Base-by-base conservation (phyloP, 2,888 invertebrate species). In the Pachymerium ferrugineum region DNA sequence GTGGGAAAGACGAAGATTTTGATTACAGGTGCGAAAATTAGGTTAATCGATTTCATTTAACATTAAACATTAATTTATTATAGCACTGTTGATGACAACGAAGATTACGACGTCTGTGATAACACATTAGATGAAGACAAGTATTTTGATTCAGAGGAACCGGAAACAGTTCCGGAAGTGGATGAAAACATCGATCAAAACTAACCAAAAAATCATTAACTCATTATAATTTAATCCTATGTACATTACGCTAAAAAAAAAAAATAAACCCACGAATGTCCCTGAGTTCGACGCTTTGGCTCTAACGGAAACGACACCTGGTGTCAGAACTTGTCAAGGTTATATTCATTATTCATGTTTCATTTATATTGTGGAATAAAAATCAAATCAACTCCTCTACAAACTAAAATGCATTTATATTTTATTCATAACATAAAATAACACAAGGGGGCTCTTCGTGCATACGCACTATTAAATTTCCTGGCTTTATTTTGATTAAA, bases 81-180 rank as follows among this genome's bases (percentile, higher is more conserved):
- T 79, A 87, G 88, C 42, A 84, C 85, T 76, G 89, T 96, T 3
- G 95, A 96, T 82, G 86, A 89, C 78, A 90, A 94, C 84, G 87
- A 89, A 62, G 88, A 89, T 73, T 91, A 91, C 82, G 95, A 96
- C 82, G 87, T 89, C 78, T 81, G 90, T 76, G 89, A 89, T 75
- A 86, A 90, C 73, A 89, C 89, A 79, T 95, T 96, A 83, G 91
- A 89, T 77, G 93, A 96, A 83, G 95, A 96, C 78, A 89, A 89
- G 80, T 96, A 96, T 82, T 96, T 96, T 84, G 93, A 94, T 82
- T 89, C 89, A 3, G 93, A 93, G 62, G 80, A 76, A 30, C 76
- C 76, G 16, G 33, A 35, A 28, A 25, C 30, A 6, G 16, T 70
- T 0, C 3, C 5, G 3, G 22, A 3, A 2, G 67, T 16, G 14